Conservation (phyloP, 1,140 invertebrate species). For the Chironomus striatipennis region DNA sequence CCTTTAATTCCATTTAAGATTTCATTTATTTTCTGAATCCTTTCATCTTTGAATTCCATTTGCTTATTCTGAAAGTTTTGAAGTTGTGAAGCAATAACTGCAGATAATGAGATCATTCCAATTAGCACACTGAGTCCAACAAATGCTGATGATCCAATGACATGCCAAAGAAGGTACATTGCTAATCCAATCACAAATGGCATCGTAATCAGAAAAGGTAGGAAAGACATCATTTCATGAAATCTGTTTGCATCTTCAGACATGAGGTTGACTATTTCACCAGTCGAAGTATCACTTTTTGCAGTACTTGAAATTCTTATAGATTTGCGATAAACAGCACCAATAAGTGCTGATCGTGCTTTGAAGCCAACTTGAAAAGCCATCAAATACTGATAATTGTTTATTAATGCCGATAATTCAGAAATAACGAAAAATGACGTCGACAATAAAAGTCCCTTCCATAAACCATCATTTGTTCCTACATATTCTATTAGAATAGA, state of each 20-base stretch:
- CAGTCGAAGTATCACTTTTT: background rate
- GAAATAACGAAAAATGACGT: background rate
- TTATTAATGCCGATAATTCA: background rate
- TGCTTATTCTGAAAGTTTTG: too few relatives aligned
- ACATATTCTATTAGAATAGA: constrained; percentile 41
- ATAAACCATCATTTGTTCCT: background rate
- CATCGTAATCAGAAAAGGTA: constrained; percentile 29
- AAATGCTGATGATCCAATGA: too few relatives aligned
- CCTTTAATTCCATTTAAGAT: too few relatives aligned
- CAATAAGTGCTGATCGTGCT: constrained; percentile 77
- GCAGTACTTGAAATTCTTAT: constrained; percentile 61
- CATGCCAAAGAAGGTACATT: constrained; percentile 48
- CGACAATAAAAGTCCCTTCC: background rate
- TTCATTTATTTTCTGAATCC: too few relatives aligned
- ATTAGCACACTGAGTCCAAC: too few relatives aligned
- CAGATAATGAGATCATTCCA: too few relatives aligned
- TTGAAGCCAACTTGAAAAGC: constrained; percentile 82
- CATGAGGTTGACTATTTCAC: background rate
- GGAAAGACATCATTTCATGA: constrained; percentile 57
- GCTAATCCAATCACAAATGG: constrained; percentile 49
- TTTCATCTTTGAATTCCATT: too few relatives aligned
- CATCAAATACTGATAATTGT: constrained; percentile 53
- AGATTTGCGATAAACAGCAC: constrained; percentile 83
- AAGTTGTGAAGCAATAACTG: too few relatives aligned
- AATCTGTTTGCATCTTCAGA: background rate